These are phyloP conservation scores for Hydrochoerus hydrochaeris DNA, from an alignment of 2,113 vertebrate genomes.

Conservation along the genomic window DNA sequence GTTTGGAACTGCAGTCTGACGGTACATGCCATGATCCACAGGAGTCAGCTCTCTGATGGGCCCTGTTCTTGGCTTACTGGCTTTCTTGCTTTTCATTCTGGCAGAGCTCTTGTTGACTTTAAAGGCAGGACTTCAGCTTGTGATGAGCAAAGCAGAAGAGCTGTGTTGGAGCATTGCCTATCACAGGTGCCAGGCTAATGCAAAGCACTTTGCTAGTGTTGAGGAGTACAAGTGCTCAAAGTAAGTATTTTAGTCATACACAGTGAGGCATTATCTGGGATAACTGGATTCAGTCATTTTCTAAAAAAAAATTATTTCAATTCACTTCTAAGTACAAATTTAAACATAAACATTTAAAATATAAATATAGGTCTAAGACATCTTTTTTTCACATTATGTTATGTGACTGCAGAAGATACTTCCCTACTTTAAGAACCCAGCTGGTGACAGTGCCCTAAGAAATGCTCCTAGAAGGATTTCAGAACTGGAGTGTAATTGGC, in stretches of 20 bases:
- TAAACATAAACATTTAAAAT: background rate
- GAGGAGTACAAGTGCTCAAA: background rate
- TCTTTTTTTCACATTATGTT: background rate
- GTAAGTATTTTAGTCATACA: background rate
- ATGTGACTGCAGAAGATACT: background rate
- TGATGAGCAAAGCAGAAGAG: background rate
- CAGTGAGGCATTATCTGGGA: background rate
- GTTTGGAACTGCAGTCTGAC: background rate
- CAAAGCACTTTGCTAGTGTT: background rate
- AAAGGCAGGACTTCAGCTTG: background rate
- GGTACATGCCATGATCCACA: accelerated
- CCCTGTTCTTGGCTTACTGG: background rate
- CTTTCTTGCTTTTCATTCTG: background rate
- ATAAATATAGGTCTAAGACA: background rate
- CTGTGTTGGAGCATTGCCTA: background rate
- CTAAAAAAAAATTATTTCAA: background rate
- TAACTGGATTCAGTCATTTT: background rate
- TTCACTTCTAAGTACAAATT: background rate
- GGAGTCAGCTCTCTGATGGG: background rate
- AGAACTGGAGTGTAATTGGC: background rate
- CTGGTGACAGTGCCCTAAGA: background rate
- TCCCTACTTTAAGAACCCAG: background rate
- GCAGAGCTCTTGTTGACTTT: background rate
- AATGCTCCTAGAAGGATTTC: background rate
- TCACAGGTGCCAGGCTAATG: background rate